Percentiles rank a stretch among this genome's conserved stretches.
Evolutionary conservation across 2,888 invertebrate genomes (phyloP).

Genomic region (Coenonympha arcania): DNA sequence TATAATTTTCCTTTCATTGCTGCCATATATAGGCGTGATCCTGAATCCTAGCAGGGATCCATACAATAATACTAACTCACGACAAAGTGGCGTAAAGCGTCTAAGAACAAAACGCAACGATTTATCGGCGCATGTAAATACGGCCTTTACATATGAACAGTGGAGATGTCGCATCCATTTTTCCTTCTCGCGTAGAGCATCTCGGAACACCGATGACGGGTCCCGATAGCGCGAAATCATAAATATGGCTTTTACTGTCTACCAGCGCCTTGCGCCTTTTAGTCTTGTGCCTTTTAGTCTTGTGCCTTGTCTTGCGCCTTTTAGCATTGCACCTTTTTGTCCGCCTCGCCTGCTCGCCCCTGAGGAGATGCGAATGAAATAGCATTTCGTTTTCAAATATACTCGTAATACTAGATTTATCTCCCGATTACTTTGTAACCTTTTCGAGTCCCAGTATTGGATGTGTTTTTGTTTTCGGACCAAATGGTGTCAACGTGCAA

Average conservation of each 20-base stretch:
- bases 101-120: slow-evolving; percentile 7
- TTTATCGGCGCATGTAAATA: slow-evolving; percentile 8
- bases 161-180: slow-evolving; percentile 31
- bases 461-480: too few species aligned
- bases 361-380: slow-evolving; percentile 29
- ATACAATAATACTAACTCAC: background rate
- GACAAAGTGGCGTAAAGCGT: background rate
- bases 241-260: slow-evolving; percentile 51
- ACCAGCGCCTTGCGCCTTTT: slow-evolving; percentile 34
- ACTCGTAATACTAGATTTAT: background rate
- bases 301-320: too few species aligned
- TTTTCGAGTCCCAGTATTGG: too few species aligned
- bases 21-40: too few species aligned
- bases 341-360: slow-evolving; percentile 30
- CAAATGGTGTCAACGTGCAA: too few species aligned
- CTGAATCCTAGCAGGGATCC: too few species aligned
- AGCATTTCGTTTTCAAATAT: slow-evolving; percentile 21
- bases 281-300: too few species aligned
- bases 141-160: slow-evolving; percentile 4
- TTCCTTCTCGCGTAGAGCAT: slow-evolving; percentile 23
- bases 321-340: slow-evolving; percentile 36
- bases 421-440: too few species aligned
- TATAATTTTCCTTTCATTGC: too few species aligned
- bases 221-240: slow-evolving; percentile 60
- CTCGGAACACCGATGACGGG: slow-evolving; percentile 46